Evolutionary conservation across 2,888 invertebrate genomes (phyloP), one percentile per base, ranked within the genome.

Genomic region (Shargacucullia verbasci): DNA sequence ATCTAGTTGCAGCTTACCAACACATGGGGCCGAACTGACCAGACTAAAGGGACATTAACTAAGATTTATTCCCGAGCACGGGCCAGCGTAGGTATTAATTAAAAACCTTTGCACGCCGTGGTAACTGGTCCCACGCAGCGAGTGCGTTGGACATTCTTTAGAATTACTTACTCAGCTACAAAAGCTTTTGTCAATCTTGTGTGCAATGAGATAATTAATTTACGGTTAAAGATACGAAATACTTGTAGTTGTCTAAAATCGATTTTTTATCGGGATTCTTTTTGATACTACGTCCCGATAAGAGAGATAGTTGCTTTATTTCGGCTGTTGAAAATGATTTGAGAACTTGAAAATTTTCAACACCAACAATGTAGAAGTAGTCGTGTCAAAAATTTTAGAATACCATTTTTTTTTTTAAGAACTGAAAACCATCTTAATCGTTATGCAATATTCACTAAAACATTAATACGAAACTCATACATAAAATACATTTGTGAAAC

Each of bases 21-120:
- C 86, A 87, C 82, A 86, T 86, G 85, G 81, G 85, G 79, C 80
- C 70, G 78, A 63, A 77, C 79, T 84, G 87, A 85, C 87, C 92
- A 90, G 90, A 88, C 89, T 84, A 87, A 82, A 87, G 84, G 91
- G 91, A 88, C 92, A 93, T 92, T 92, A 92, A 93, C 88, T 73
- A 92, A 92, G 93, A 93, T 93, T 94, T 94, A 94, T 93, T 80
- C 85, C 84, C 81, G 67, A 79, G 77, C 81, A 77, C 65, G 76
- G 73, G 57, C 76, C 73, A 80, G 81, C 81, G 80, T 83, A 83
- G 81, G 89, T 89, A 90, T 90, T 93, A 92, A 92, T 94, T 92
- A 92, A 92, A 93, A 92, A 91, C 85, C 90, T 84, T 78, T 83
- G 84, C 87, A 85, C 83, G 84, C 59, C 68, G 70, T 74, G 35